Evolutionary conservation across 35 echinoderm and acorn worm genomes (phyloP).

Genomic region (Ophiothrix spiculata): DNA sequence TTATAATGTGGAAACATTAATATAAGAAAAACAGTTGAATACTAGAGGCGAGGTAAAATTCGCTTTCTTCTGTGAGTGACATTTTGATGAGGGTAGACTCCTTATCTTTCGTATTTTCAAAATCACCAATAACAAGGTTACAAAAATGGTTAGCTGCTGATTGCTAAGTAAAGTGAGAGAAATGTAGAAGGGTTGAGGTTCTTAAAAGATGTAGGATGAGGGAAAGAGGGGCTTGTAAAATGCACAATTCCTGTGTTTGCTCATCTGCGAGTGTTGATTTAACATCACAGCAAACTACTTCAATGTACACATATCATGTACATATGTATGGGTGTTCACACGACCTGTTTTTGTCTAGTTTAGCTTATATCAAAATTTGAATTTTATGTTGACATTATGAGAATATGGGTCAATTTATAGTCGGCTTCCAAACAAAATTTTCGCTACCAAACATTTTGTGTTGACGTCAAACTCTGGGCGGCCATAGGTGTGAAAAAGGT

Average conservation of each 20-base stretch:
- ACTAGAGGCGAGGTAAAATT: neutral
- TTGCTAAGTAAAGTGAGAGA: neutral
- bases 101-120: neutral
- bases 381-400: too few relatives aligned
- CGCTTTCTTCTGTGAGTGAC: neutral
- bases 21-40: neutral
- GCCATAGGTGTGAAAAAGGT: too few relatives aligned
- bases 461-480: too few relatives aligned
- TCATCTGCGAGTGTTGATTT: neutral
- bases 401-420: too few relatives aligned
- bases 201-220: neutral
- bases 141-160: neutral
- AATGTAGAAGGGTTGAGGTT: neutral
- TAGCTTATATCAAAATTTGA: too few relatives aligned
- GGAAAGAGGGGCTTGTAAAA: neutral
- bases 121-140: neutral
- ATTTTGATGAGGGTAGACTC: neutral
- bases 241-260: neutral
- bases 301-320: slow-evolving; percentile 13
- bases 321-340: too few relatives aligned
- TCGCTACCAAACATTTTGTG: too few relatives aligned
- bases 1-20: slow-evolving; percentile 2
- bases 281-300: neutral
- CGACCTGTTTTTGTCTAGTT: too few relatives aligned
- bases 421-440: too few relatives aligned